Evolutionary conservation across 2,888 invertebrate genomes (phyloP), one percentile per base, ranked within the genome.

Genomic region (Sylvicola fuscatus): DNA sequence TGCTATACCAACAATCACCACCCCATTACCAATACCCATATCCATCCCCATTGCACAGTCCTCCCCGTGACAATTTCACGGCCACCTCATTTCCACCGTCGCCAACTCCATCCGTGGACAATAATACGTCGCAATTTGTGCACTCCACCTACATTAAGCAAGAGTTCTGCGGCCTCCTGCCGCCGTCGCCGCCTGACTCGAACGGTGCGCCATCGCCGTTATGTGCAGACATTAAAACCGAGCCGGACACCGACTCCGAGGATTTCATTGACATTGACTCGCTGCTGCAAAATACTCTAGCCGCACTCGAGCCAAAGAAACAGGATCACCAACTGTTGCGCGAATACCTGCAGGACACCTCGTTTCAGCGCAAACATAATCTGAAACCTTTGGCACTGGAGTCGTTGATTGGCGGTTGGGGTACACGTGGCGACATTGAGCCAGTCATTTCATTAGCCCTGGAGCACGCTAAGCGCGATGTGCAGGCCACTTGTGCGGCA

Each of bases 381-480:
- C 63, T 86, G 43, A 74, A 72, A 57, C 81, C 84, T 1, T 64
- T 86, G 47, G 80, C 82, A 41, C 63, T 72, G 49, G 62, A 70
- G 48, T 68, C 70, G 45, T 60, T 78, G 43, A 65, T 65, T 11
- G 61, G 56, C 35, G 54, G 53, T 33, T 46, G 57, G 44, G 67
- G 64, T 40, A 71, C 70, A 35, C 68, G 77, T 35, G 79, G 78
- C 46, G 77, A 77, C 47, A 80, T 84, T 44, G 84, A 83, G 53
- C 78, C 80, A 12, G 81, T 84, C 27, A 65, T 84, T 36, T 80
- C 77, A 40, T 65, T 86, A 60, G 86, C 86, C 17, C 79, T 87
- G 47, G 82, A 86, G 52, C 81, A 87, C 54, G 74, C 83, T 44
- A 76, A 78, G 48, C 73, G 80, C 50, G 87, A 87, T 53, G 81